A percentile compares a stretch with the other conserved stretches of the same genome.
These are phyloP conservation scores for Dascillus cervinus DNA, from an alignment of 2,888 invertebrate species.

Conservation along the genomic window DNA sequence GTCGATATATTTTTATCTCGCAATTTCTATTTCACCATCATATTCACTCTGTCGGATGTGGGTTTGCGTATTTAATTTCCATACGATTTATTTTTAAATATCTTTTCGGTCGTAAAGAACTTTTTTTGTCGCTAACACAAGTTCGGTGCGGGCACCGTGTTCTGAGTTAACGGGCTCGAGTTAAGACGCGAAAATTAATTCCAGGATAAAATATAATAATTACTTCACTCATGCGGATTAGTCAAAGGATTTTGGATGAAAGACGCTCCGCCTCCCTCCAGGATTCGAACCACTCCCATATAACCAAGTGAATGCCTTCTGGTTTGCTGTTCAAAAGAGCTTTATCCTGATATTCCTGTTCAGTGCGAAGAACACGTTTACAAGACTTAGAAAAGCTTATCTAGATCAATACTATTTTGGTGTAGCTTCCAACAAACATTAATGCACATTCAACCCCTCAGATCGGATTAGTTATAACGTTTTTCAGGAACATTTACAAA, in stretches of 20 bases:
- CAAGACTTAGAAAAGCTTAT: background rate
- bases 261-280: slow-evolving; percentile 13
- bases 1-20: slow-evolving; percentile 32
- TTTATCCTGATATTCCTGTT: background rate
- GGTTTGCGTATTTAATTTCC: slow-evolving; percentile 37
- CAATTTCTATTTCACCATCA: slow-evolving; percentile 22
- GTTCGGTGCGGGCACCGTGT: too few relatives aligned
- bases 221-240: slow-evolving; percentile 16
- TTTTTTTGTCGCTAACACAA: too few relatives aligned
- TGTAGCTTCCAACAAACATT: too few relatives aligned
- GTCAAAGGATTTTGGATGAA: slow-evolving; percentile 13
- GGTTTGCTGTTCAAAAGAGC: background rate
- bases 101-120: too few relatives aligned
- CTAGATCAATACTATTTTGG: background rate
- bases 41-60: slow-evolving; percentile 33
- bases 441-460: too few relatives aligned
- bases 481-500: too few relatives aligned
- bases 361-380: background rate
- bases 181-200: too few relatives aligned
- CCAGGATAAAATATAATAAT: too few relatives aligned
- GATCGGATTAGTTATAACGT: too few relatives aligned
- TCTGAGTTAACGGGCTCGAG: too few relatives aligned
- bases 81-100: slow-evolving; percentile 37
- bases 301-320: slow-evolving; percentile 1
- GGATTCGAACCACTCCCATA: slow-evolving; percentile 15